phyloP scores from a whole-genome alignment of 2,113 vertebrate genomes.

The Eclectus roratus region DNA sequence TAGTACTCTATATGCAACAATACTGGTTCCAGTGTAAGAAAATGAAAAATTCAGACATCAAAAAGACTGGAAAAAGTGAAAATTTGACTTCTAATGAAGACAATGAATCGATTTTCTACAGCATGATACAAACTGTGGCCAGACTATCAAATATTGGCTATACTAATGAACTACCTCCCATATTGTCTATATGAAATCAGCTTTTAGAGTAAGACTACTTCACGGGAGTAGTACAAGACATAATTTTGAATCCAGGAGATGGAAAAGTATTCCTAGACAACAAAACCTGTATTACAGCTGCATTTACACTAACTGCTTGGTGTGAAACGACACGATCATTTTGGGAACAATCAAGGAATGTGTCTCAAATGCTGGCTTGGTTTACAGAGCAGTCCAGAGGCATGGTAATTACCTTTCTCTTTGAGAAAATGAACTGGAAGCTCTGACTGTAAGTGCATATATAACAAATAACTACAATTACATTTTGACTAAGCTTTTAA shows the following conservation, averaged over 20 bases:
- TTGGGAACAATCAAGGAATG: neutral
- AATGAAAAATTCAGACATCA: neutral
- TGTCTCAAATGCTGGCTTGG: neutral
- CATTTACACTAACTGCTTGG: neutral
- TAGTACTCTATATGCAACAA: neutral
- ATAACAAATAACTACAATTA: neutral
- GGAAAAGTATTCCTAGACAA: neutral
- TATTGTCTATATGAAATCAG: neutral
- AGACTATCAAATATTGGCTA: neutral
- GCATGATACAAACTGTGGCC: neutral
- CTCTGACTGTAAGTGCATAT: neutral
- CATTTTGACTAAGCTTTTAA: neutral
- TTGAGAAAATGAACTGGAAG: neutral
- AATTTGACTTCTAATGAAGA: neutral
- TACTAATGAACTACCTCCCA: neutral
- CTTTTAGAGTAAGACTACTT: neutral
- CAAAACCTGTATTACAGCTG: neutral
- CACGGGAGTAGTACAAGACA: neutral
- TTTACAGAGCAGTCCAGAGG: neutral
- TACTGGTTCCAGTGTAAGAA: neutral
- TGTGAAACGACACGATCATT: neutral
- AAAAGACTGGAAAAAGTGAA: rapidly evolving
- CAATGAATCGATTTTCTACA: neutral
- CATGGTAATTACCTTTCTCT: neutral
- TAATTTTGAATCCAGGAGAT: neutral